Conservation (phyloP, 2,888 invertebrate species). For the Myathropa florea region DNA sequence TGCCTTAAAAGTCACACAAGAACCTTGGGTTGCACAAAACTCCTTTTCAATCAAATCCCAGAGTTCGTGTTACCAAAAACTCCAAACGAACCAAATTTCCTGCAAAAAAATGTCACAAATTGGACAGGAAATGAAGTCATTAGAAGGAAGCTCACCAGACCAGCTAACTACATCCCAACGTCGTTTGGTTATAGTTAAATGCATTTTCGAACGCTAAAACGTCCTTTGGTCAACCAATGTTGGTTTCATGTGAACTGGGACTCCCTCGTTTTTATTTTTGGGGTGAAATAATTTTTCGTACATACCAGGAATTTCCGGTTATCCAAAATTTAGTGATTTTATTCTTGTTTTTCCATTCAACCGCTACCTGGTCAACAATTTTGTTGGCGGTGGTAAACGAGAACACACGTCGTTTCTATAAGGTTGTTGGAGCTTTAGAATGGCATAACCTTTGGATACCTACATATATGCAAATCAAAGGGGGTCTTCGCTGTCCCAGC, state of each 20-base stretch:
- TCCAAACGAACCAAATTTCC: background rate
- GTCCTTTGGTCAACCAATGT: background rate
- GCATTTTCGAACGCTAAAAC: background rate
- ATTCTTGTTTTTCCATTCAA: slow-evolving; percentile 18
- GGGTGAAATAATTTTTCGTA: background rate
- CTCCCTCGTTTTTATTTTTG: background rate
- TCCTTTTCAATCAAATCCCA: background rate
- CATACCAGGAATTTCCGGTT: slow-evolving; percentile 20
- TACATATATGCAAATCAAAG: background rate
- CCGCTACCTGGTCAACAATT: slow-evolving; percentile 7
- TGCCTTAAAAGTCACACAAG: background rate
- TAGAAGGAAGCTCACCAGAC: background rate
- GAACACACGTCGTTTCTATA: background rate
- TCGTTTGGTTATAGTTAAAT: background rate
- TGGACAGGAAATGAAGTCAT: slow-evolving; percentile 24
- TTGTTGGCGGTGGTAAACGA: background rate
- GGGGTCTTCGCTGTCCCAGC: background rate
- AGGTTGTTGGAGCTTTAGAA: background rate
- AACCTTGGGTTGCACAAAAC: background rate
- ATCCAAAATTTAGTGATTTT: slow-evolving; percentile 42
- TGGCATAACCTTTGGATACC: background rate
- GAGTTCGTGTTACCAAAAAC: background rate
- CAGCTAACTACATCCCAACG: background rate
- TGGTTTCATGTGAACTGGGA: background rate
- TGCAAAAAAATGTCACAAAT: background rate